phyloP scores from a whole-genome alignment of 2,888 invertebrate species.

The Glyphotaelius pellucidus region DNA sequence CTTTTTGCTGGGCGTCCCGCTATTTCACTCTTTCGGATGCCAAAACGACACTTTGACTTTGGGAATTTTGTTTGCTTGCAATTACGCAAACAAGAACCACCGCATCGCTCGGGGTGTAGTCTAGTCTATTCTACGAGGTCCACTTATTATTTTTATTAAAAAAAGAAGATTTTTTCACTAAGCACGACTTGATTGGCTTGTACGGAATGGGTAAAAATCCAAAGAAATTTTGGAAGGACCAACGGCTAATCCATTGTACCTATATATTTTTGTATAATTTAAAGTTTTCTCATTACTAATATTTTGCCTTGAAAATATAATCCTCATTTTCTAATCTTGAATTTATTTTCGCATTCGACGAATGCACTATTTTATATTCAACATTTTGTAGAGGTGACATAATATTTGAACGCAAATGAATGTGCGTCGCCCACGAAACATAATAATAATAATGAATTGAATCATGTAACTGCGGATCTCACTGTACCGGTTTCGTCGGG shows the following conservation, averaged over 20 bases:
- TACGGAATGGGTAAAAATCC: not conserved
- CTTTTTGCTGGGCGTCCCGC: not conserved
- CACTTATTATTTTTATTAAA: no score
- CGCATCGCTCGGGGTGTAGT: not conserved
- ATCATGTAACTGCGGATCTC: not conserved
- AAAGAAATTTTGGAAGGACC: not conserved
- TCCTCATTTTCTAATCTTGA: not conserved
- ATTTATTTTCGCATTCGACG: not conserved
- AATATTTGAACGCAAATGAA: not conserved
- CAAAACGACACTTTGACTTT: slow-evolving; percentile 11
- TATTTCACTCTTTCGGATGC: not conserved
- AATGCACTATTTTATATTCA: not conserved
- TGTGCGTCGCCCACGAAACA: not conserved
- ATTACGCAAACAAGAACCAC: not conserved
- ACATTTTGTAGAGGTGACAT: not conserved
- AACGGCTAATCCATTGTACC: no score
- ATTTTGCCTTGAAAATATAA: no score
- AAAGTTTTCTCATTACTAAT: no score
- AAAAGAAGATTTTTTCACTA: not conserved
- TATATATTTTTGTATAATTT: no score
- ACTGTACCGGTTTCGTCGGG: not conserved
- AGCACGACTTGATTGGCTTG: not conserved
- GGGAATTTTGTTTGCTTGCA: not conserved
- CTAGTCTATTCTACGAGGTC: not conserved
- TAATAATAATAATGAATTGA: not conserved